Evolutionary conservation across 2,797 vertebrate genomes (phyloP), one percentile per base, ranked within the genome.

Genomic region (Hozukius guyotensis): DNA sequence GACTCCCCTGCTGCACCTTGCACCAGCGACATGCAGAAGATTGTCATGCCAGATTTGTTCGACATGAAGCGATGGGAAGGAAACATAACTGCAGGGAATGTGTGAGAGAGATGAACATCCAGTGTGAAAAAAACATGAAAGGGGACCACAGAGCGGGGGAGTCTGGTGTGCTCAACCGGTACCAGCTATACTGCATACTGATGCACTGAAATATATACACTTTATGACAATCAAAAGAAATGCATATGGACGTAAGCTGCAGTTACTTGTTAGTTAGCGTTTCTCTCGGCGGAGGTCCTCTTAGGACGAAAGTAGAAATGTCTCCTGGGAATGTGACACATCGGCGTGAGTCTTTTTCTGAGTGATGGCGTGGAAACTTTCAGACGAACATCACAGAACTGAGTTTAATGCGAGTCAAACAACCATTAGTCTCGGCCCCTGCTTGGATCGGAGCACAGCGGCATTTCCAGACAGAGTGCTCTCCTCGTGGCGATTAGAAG

Each of bases 21-120:
- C 61, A 42, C 82, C 82, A 74, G 84, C 61, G 53, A 89, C 84
- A 85, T 74, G 77, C 55, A 56, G 86, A 77, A 83, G 89, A 94
- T 91, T 92, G 91, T 91, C 92, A 86, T 69, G 86, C 76, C 88
- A 88, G 88, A 93, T 94, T 94, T 92, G 89, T 91, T 91, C 34
- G 38, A 91, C 89, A 89, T 82, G 88, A 88, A 90, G 87, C 65
- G 36, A 88, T 74, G 88, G 84, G 82, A 76, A 87, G 60, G 83
- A 88, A 88, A 84, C 81, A 85, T 84, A 78, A 89, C 88, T 90
- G 88, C 83, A 70, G 92, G 92, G 90, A 88, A 78, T 64, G 61
- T 70, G 71, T 68, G 88, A 88, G 77, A 65, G 81, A 88, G 85
- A 89, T 87, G 87, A 90, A 84, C 83, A 84, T 82, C 86, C 72